Base-by-base conservation (phyloP, 2,888 invertebrate genomes). In the Drosophila quinaria region DNA sequence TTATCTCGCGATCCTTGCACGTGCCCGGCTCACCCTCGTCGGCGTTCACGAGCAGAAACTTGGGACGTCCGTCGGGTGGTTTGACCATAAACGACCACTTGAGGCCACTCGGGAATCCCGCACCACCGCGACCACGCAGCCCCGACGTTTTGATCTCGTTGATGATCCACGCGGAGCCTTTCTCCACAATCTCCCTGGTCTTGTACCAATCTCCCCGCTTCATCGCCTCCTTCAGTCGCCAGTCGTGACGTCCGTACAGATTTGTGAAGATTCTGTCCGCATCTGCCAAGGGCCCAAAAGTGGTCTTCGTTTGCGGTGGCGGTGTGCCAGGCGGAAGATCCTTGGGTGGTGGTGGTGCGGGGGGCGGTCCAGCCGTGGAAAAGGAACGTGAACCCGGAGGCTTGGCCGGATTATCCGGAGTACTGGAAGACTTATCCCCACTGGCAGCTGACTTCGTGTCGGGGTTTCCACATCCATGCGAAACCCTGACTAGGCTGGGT, bases 51-150 rank as follows among this genome's bases (percentile, higher is more conserved):
- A 99, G 98, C 37, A 99, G 94, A 93, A 98, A 99, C 91, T 98
- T 98, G 0, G 99, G 99, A 62, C 99, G 95, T 11, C 98, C 98
- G 92, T 98, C 98, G 0, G 95, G 94, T 0, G 99, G 99, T 91
- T 98, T 98, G 91, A 97, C 98, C 99, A 99, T 99, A 93, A 99
- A 99, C 9, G 98, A 98, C 99, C 99, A 99, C 92, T 99, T 99
- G 96, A 99, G 97, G 11, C 99, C 99, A 2, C 98, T 96, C 0
- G 99, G 99, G 92, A 99, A 99, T 65, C 99, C 99, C 44, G 99
- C 99, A 1, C 99, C 99, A 13, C 99, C 99, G 41, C 99, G 95
- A 3, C 99, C 99, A 76, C 99, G 95, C 33, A 99, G 55, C 0
- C 99, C 99, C 0, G 99, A 99, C 13, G 95, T 95, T 93, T 98